A percentile compares a stretch with the other conserved stretches of the same genome.
These are phyloP conservation scores for Netelia fuscicornis DNA, from an alignment of 2,888 invertebrate species.

Conservation along the genomic window DNA sequence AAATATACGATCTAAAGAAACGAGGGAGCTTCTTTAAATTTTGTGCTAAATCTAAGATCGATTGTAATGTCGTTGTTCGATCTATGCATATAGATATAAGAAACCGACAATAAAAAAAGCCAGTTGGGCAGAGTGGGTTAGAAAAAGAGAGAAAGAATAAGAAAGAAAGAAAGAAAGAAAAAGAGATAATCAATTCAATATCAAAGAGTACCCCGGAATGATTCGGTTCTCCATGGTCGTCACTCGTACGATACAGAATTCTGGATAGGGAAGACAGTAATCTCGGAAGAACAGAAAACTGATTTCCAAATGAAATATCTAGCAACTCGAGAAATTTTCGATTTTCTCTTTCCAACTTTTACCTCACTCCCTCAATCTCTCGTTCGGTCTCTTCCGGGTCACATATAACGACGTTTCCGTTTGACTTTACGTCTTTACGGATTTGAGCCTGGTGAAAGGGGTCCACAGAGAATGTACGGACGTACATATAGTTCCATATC, in stretches of 20 bases:
- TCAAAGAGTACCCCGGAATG: constrained; percentile 43
- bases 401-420: constrained; percentile 34
- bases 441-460: neutral
- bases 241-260: constrained; percentile 19
- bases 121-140: too few species aligned
- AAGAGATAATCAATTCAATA: constrained; percentile 43
- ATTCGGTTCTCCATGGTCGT: constrained; percentile 26
- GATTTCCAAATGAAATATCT: constrained; percentile 45
- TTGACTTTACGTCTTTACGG: constrained; percentile 38
- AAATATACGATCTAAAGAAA: neutral
- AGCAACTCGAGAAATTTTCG: constrained; percentile 33
- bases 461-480: constrained; percentile 23
- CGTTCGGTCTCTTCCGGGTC: neutral
- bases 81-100: constrained; percentile 6
- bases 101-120: neutral
- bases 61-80: constrained; percentile 17
- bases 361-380: neutral
- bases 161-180: neutral
- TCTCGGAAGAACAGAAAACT: constrained; percentile 38
- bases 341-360: constrained; percentile 7
- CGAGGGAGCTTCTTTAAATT: constrained; percentile 16
- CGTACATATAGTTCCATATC: neutral
- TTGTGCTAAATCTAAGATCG: constrained; percentile 14
- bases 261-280: constrained; percentile 29
- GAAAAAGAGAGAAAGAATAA: neutral